Base-by-base conservation (phyloP, 2,113 vertebrate genomes). In the Chionis minor region DNA sequence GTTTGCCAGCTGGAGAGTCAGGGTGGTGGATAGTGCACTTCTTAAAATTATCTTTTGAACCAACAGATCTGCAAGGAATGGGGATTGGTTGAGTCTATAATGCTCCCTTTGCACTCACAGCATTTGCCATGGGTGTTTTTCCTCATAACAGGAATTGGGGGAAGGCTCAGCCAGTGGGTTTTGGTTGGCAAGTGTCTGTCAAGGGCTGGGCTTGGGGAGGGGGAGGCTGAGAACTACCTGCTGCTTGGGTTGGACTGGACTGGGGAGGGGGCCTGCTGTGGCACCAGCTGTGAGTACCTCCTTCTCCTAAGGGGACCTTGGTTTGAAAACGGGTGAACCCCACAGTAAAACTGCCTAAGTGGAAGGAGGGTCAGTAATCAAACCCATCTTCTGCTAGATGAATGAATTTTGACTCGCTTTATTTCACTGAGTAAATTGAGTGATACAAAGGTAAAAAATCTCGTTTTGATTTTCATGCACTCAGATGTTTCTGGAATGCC, bases 181-280 rank as follows among this genome's bases (percentile, higher is more conserved):
- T 84, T 55, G 58, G 12, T 26, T 55, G 33, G 19, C 49, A 33
- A 52, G 61, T 66, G 52, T 54, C 44, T 52, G 1, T 26, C 26
- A 42, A 51, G 54, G 47, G 35, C 74, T 86, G 54, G 58, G 69
- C 30, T 27, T 77, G 75, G 62, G 45, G 28, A 67, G 30, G 55
- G 33, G 52, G 20, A 0, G 6, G 42, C 14, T 71, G 32, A 45
- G 59, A 82, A 9, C 45, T 24, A 5, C 27, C 28, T 86, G 35
- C 26, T 47, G 65, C 40, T 49, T 72, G 47, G 40, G 28, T 35
- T 73, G 44, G 65, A 4, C 10, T 21, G 52, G 30, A 8, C 20
- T 52, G 30, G 33, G 42, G 45, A 28, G 20, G 33, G 28, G 35
- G 5, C 18, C 12, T 0, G 0, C 19, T 52, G 26, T 2, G 2